Conservation (phyloP, 2,888 invertebrate species). For the Calameuta filiformis region DNA sequence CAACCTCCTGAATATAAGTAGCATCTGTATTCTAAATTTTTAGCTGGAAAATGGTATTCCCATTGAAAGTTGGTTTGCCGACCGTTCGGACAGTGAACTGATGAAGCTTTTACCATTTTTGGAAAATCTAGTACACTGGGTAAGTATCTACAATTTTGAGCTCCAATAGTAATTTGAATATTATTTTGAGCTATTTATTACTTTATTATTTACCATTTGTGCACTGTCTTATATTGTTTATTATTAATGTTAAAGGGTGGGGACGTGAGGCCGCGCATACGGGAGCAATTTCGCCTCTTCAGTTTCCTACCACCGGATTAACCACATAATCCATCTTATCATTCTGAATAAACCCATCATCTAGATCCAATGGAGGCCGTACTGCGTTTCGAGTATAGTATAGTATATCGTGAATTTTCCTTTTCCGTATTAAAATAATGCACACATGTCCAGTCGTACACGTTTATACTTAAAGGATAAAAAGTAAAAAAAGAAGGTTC, state of each 20-base stretch:
- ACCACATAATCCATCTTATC: constrained; percentile 42
- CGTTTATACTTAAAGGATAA: background rate
- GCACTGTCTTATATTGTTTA: constrained; percentile 37
- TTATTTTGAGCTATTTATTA: constrained; percentile 5
- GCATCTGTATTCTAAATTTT: constrained; percentile 32
- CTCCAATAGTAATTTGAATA: background rate
- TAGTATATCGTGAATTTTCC: background rate
- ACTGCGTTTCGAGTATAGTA: background rate
- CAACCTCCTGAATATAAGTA: background rate
- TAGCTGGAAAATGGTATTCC: constrained; percentile 96
- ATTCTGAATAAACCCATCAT: constrained; percentile 23
- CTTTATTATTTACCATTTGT: constrained; percentile 12
- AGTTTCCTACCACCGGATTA: constrained; percentile 90
- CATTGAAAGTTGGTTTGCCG: constrained; percentile 97
- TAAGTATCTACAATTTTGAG: constrained; percentile 64
- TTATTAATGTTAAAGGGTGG: constrained; percentile 75
- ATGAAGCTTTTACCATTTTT: constrained; percentile 93
- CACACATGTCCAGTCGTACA: background rate
- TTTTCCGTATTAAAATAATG: background rate
- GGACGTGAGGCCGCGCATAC: constrained; percentile 92
- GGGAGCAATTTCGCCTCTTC: constrained; percentile 90
- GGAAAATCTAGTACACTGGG: constrained; percentile 84
- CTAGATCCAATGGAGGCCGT: constrained; percentile 11
- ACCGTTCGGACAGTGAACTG: constrained; percentile 88
- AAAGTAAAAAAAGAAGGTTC: background rate